Conservation (phyloP, 1,140 invertebrate genomes). For the Lordiphosa clarofinis region DNA sequence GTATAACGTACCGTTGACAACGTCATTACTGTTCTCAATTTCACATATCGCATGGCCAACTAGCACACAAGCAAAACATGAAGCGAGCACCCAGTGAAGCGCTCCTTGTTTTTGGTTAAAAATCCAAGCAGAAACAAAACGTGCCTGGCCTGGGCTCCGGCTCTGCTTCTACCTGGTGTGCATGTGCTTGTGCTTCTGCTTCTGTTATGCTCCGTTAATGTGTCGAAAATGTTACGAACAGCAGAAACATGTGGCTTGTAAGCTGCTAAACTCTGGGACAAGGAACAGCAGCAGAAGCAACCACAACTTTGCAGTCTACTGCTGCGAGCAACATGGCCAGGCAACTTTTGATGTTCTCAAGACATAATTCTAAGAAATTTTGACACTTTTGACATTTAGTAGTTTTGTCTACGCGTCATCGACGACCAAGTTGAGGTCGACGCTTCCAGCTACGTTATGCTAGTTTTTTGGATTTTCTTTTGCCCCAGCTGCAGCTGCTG, state of each 20-base stretch:
- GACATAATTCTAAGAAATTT: constrained; percentile 75
- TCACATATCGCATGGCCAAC: constrained; percentile 72
- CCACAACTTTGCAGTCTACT: constrained; percentile 24
- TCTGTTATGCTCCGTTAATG: constrained; percentile 50
- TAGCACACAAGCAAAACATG: constrained; percentile 36
- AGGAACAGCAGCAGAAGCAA: constrained; percentile 17
- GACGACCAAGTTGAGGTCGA: constrained; percentile 23
- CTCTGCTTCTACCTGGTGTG: constrained; percentile 21
- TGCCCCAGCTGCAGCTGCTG: neutral
- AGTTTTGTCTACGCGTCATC: constrained; percentile 64
- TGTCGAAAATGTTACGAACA: constrained; percentile 72
- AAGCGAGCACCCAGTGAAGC: constrained; percentile 13
- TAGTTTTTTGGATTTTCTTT: neutral
- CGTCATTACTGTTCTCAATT: constrained; percentile 77
- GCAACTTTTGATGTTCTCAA: constrained; percentile 71
- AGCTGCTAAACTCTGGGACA: constrained; percentile 33
- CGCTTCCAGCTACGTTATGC: constrained; percentile 14
- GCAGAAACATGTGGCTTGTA: constrained; percentile 69
- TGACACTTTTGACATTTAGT: constrained; percentile 78
- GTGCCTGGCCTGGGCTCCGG: neutral
- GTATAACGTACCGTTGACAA: constrained; percentile 62
- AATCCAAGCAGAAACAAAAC: constrained; percentile 18
- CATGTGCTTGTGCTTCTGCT: constrained; percentile 2
- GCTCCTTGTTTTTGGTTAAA: constrained; percentile 24
- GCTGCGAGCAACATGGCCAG: constrained; percentile 25